phyloP scores from a whole-genome alignment of 2,888 invertebrate genomes.

The Zaprionus lineosus region DNA sequence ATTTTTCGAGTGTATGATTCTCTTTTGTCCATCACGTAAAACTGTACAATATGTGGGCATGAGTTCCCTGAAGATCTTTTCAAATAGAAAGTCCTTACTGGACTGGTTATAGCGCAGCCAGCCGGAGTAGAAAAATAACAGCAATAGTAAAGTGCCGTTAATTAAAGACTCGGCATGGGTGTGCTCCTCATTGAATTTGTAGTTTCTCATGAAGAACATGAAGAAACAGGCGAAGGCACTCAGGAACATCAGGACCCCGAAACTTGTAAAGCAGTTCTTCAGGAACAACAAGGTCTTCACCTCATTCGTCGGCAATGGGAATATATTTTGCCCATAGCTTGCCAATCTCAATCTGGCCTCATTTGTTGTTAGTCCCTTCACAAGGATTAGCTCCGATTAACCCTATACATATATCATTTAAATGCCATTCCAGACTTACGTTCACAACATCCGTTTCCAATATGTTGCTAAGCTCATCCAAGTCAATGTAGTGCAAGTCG shows the following conservation, averaged over 20 bases:
- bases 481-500: too few relatives aligned
- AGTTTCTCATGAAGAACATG: background rate
- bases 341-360: conserved; percentile 21
- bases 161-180: conserved; percentile 3
- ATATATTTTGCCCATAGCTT: conserved; percentile 37
- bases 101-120: conserved; percentile 21
- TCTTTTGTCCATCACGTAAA: conserved; percentile 31
- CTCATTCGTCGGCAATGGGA: conserved; percentile 3
- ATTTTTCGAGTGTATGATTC: conserved; percentile 28
- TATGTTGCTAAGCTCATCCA: too few relatives aligned
- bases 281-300: background rate
- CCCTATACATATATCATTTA: background rate
- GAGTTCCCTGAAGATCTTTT: conserved; percentile 29
- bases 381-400: background rate
- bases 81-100: conserved; percentile 31
- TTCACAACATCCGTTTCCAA: too few relatives aligned
- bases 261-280: conserved; percentile 24
- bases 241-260: conserved; percentile 16
- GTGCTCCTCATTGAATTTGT: fast-evolving
- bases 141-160: conserved; percentile 3
- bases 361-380: conserved; percentile 34
- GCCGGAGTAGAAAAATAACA: conserved; percentile 26
- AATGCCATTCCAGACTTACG: too few relatives aligned
- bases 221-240: conserved; percentile 19
- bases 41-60: conserved; percentile 62